A percentile compares a stretch with the other conserved stretches of the same genome.
These are phyloP conservation scores for Thripadectes ignobilis DNA, from an alignment of 2,797 vertebrate genomes.

Conservation along the genomic window DNA sequence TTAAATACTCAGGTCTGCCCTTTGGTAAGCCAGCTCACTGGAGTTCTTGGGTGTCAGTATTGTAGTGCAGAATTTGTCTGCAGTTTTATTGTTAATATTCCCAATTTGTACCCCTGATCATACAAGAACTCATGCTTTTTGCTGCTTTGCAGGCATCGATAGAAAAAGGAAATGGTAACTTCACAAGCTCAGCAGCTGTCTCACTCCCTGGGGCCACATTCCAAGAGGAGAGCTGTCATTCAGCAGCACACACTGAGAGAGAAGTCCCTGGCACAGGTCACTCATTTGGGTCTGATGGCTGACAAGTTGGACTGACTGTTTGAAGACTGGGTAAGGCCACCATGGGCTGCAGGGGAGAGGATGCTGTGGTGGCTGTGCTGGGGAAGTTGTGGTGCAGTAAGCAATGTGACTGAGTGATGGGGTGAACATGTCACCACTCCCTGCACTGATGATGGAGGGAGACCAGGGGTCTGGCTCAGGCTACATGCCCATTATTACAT, in stretches of 20 bases:
- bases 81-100: background rate
- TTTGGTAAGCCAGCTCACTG: background rate
- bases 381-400: background rate
- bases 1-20: background rate
- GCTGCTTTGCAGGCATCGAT: accelerated
- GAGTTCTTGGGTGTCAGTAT: background rate
- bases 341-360: background rate
- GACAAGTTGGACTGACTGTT: background rate
- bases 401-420: background rate
- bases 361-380: background rate
- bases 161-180: background rate
- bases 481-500: background rate
- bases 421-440: background rate
- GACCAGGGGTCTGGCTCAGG: background rate
- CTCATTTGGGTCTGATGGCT: background rate
- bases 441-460: background rate
- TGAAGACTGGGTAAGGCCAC: background rate
- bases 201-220: background rate
- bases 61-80: background rate
- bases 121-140: background rate
- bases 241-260: accelerated
- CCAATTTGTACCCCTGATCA: background rate
- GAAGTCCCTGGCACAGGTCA: background rate
- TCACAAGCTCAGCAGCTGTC: background rate
- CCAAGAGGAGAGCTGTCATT: background rate